A percentile compares a stretch with the other conserved stretches of the same genome.
phyloP scores from a whole-genome alignment of 2,113 vertebrate genomes.

The Xiphias gladius region DNA sequence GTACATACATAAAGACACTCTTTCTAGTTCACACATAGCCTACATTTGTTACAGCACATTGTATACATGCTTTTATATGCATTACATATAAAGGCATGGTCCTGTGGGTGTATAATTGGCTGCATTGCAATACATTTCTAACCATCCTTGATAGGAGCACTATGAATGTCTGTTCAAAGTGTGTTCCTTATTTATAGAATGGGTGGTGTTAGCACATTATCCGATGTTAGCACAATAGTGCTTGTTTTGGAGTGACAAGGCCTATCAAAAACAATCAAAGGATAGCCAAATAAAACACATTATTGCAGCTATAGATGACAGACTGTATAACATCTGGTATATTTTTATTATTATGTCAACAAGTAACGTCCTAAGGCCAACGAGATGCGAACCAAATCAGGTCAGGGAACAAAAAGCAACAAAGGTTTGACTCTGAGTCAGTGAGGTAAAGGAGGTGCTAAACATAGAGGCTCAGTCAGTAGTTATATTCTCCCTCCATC shows the following conservation, averaged over 20 bases:
- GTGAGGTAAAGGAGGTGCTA: conserved; percentile 22
- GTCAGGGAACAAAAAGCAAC: conserved; percentile 28
- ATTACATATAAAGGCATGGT: neutral
- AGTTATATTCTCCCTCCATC: conserved; percentile 16
- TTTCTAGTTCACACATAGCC: neutral
- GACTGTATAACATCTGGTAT: conserved; percentile 36
- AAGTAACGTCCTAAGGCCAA: conserved; percentile 23
- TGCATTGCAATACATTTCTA: neutral
- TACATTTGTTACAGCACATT: neutral
- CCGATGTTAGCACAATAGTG: conserved; percentile 19
- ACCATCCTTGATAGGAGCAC: conserved; percentile 8
- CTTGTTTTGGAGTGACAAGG: conserved; percentile 33
- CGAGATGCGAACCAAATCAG: conserved; percentile 30
- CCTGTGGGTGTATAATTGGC: neutral
- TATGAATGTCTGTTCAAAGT: conserved; percentile 22
- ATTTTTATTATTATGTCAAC: conserved; percentile 33
- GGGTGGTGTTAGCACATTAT: conserved; percentile 29
- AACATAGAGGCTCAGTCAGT: conserved; percentile 12
- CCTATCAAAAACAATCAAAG: conserved; percentile 28
- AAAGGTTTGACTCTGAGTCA: conserved; percentile 12
- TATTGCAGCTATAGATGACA: conserved; percentile 28
- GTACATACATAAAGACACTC: neutral
- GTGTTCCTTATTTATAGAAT: conserved; percentile 28
- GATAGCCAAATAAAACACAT: conserved; percentile 42
- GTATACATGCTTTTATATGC: neutral